Evolutionary conservation across 2,797 vertebrate genomes (phyloP), one percentile per base, ranked within the genome.

Genomic region (Morus bassanus): DNA sequence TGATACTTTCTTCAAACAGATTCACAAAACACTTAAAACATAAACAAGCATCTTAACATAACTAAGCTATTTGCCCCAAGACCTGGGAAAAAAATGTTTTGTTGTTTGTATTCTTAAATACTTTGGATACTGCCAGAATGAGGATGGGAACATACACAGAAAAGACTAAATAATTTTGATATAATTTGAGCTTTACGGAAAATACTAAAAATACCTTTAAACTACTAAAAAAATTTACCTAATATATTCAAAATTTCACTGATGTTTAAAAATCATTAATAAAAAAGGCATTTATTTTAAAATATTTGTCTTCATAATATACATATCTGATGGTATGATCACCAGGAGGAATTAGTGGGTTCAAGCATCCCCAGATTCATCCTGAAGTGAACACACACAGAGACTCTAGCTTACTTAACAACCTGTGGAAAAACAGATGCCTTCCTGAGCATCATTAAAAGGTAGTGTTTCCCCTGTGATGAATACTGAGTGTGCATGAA

Each of bases 11-110:
- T 96, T 96, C 94, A 95, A 94, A 94, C 57, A 84, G 48, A 75
- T 85, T 88, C 68, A 68, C 53, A 94, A 96, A 96, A 94, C 79
- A 89, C 95, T 96, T 97, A 96, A 90, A 95, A 96, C 70, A 91
- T 84, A 95, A 97, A 96, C 72, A 96, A 92, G 89, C 89, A 37
- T 79, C 60, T 87, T 89, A 89, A 54, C 27, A 64, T 65, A 91
- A 80, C 78, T 65, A 64, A 72, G 60, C 6, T 82, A 45, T 43
- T 85, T 95, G 51, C 80, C 81, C 67, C 48, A 68, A 85, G 56
- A 96, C 72, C 57, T 60, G 60, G 22, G 33, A 33, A 64, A 90
- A 46, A 63, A 60, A 28, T 9, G 3, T 60, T 74, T 64, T 65
- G 11, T 27, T 65, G 12, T 61, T 89, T 72, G 6, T 31, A n/a